Evolutionary conservation across 92 coral and sea anemone species (phyloP).

Genomic region (Blastomussa wellsi): DNA sequence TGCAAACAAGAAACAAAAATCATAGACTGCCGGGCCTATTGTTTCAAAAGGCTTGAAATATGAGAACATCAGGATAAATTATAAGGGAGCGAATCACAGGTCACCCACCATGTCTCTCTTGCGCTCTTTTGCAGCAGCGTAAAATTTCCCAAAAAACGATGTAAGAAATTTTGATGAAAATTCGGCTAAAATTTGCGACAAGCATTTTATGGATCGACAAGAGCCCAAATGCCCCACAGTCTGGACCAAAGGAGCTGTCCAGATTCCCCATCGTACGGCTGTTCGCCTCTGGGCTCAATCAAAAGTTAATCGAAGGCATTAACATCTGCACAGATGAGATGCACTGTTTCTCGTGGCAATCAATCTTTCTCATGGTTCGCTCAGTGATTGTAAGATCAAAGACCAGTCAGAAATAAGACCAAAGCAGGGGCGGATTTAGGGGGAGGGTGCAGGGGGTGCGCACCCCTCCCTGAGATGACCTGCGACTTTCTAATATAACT

Average conservation of each 20-base stretch:
- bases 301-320: too few species aligned
- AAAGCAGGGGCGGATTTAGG: too few species aligned
- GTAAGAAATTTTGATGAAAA: neutral
- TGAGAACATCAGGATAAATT: neutral
- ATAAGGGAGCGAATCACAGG: neutral
- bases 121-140: neutral
- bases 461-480: too few species aligned
- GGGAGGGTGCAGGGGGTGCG: too few species aligned
- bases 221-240: too few species aligned
- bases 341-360: too few species aligned
- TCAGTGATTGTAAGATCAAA: too few species aligned
- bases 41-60: neutral
- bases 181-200: neutral
- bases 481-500: too few species aligned
- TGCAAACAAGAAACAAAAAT: neutral
- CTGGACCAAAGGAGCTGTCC: neutral
- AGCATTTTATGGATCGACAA: neutral
- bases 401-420: too few species aligned
- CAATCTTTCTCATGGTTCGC: too few species aligned
- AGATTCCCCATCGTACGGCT: neutral
- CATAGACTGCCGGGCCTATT: neutral
- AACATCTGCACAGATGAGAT: too few species aligned
- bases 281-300: too few species aligned
- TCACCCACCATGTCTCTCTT: neutral
- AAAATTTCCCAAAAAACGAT: neutral